These are phyloP conservation scores for Pterophyllum scalare DNA, from an alignment of 2,113 vertebrate genomes.

Conservation along the genomic window DNA sequence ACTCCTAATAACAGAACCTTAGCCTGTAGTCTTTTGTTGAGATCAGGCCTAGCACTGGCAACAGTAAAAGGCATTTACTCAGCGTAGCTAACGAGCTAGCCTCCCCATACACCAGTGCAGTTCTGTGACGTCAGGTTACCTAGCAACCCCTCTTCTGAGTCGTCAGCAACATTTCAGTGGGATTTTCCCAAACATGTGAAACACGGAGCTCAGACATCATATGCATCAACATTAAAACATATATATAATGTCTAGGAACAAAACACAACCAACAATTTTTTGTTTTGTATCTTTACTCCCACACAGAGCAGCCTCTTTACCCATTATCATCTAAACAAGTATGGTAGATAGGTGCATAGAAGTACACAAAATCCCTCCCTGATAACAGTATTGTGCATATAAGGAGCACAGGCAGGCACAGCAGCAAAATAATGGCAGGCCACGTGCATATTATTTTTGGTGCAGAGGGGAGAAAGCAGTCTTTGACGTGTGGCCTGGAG, in stretches of 20 bases:
- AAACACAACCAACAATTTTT: conserved; percentile 7
- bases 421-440: conserved; percentile 47
- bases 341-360: conserved; percentile 25
- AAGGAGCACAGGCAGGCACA: conserved; percentile 1
- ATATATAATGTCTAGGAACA: not conserved
- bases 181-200: conserved; percentile 81
- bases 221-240: conserved; percentile 42
- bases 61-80: conserved; percentile 30
- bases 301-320: conserved; percentile 5
- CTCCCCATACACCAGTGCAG: conserved; percentile 71
- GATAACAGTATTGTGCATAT: conserved; percentile 21
- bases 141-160: conserved; percentile 81
- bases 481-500: conserved; percentile 65
- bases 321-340: conserved; percentile 28
- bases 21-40: not conserved
- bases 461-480: conserved; percentile 62
- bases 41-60: conserved; percentile 21
- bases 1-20: not conserved
- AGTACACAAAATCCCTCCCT: conserved; percentile 11
- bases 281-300: not conserved
- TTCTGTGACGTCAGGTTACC: conserved; percentile 80
- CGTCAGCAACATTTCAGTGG: conserved; percentile 79
- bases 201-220: conserved; percentile 46
- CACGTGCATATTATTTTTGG: conserved; percentile 63
- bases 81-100: conserved; percentile 59